Conservation (phyloP, 2,797 vertebrate species). For the Cyclura pinguis region DNA sequence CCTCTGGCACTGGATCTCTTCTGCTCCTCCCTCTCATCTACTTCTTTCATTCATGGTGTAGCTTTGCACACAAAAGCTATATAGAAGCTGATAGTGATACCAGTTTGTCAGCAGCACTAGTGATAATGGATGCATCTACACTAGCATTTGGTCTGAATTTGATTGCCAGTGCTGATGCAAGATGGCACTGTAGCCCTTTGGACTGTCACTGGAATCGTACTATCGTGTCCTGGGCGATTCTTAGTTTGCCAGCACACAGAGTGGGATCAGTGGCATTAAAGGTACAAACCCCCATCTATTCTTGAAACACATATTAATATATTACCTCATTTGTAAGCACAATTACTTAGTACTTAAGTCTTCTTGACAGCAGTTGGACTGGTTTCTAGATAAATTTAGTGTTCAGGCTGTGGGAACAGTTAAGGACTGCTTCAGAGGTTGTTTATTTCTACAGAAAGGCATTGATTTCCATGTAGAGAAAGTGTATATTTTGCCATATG, state of each 20-base stretch:
- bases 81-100: too few species aligned
- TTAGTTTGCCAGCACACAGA: background rate
- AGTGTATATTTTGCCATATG: background rate
- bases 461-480: background rate
- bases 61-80: background rate
- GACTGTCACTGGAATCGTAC: too few species aligned
- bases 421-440: background rate
- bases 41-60: background rate
- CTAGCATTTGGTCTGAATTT: background rate
- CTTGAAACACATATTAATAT: background rate
- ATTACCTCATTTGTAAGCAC: background rate
- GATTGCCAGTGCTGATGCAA: background rate
- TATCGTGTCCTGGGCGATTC: background rate
- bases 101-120: background rate
- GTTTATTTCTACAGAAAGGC: background rate
- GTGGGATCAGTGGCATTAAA: background rate
- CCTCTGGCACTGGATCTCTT: background rate
- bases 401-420: background rate
- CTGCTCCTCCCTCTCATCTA: background rate
- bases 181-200: background rate
- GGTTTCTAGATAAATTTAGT: background rate
- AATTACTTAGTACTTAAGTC: background rate
- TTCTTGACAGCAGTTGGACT: slow-evolving; percentile 1
- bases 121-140: background rate
- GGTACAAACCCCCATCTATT: too few species aligned